A percentile compares a stretch with the other conserved stretches of the same genome.
phyloP scores from a whole-genome alignment of 2,888 invertebrate species.

The Dioctria linearis region DNA sequence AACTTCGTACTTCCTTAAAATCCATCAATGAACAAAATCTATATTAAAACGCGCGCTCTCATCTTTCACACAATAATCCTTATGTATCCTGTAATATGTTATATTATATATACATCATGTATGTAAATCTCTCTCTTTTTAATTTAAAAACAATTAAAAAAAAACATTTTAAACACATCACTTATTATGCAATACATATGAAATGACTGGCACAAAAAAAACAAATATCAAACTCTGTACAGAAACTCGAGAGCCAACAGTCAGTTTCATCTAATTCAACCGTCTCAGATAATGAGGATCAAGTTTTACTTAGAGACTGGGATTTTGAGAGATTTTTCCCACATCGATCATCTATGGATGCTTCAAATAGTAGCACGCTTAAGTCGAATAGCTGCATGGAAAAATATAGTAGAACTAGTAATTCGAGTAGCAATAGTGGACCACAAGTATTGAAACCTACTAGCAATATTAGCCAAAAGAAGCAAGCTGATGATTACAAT shows the following conservation, averaged over 20 bases:
- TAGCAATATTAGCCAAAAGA: constrained; percentile 54
- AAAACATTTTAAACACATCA: constrained; percentile 47
- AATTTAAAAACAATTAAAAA: constrained; percentile 26
- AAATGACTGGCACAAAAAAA: constrained; percentile 54
- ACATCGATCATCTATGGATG: constrained; percentile 69
- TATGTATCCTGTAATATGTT: constrained; percentile 54
- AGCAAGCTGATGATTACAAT: constrained; percentile 59
- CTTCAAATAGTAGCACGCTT: constrained; percentile 70
- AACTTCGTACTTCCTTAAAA: constrained; percentile 36
- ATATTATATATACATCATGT: constrained; percentile 58
- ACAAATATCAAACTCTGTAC: constrained; percentile 63
- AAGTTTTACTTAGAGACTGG: constrained; percentile 87
- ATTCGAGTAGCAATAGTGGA: constrained; percentile 63
- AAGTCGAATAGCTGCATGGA: constrained; percentile 67
- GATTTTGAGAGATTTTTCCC: constrained; percentile 90
- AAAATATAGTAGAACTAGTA: constrained; percentile 68
- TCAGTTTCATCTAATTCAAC: constrained; percentile 61
- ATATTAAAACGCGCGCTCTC: constrained; percentile 24
- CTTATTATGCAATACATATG: constrained; percentile 58
- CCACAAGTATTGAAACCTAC: constrained; percentile 69
- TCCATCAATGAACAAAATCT: constrained; percentile 34
- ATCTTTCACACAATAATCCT: constrained; percentile 40
- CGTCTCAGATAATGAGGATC: constrained; percentile 80
- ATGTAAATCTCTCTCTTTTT: constrained; percentile 51
- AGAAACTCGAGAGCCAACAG: constrained; percentile 70